Evolutionary conservation across 1,140 invertebrate genomes (phyloP).

Genomic region (Halesus radiatus): DNA sequence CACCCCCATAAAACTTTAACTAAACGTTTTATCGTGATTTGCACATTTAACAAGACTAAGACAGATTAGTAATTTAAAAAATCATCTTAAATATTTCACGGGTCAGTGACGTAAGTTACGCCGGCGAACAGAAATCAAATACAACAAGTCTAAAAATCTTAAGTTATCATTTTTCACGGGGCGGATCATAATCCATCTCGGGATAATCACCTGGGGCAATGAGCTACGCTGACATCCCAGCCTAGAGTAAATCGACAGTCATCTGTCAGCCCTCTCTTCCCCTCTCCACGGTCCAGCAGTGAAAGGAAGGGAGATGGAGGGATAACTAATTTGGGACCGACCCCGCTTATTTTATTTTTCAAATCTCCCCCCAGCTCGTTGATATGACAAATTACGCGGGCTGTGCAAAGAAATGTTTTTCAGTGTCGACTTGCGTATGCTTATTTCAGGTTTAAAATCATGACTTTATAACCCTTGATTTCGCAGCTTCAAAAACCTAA

Average conservation of each 20-base stretch:
- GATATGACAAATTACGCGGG: conserved; percentile 28
- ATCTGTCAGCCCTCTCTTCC: conserved; percentile 51
- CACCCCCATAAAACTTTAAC: too few species aligned
- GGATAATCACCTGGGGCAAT: conserved; percentile 56
- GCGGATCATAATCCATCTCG: conserved; percentile 55
- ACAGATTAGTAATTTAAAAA: too few species aligned
- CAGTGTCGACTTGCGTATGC: too few species aligned
- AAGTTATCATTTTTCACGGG: conserved; percentile 48
- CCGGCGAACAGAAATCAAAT: conserved; percentile 25
- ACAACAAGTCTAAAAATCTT: conserved; percentile 29
- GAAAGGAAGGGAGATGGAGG: neutral
- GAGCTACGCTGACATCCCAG: conserved; percentile 54
- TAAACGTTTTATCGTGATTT: too few species aligned
- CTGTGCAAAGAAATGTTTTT: neutral
- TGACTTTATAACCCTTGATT: too few species aligned
- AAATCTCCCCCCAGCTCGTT: conserved; percentile 14
- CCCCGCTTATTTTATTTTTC: conserved; percentile 17
- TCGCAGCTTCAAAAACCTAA: too few species aligned
- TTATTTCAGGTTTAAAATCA: neutral
- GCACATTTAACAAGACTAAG: too few species aligned
- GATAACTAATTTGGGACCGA: conserved; percentile 34
- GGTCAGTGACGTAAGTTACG: neutral
- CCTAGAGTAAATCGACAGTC: conserved; percentile 53
- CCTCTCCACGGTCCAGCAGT: neutral
- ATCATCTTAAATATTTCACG: neutral